Evolutionary conservation across 2,797 vertebrate genomes (phyloP), one percentile per base, ranked within the genome.

Genomic region (Gallinago stenura): DNA sequence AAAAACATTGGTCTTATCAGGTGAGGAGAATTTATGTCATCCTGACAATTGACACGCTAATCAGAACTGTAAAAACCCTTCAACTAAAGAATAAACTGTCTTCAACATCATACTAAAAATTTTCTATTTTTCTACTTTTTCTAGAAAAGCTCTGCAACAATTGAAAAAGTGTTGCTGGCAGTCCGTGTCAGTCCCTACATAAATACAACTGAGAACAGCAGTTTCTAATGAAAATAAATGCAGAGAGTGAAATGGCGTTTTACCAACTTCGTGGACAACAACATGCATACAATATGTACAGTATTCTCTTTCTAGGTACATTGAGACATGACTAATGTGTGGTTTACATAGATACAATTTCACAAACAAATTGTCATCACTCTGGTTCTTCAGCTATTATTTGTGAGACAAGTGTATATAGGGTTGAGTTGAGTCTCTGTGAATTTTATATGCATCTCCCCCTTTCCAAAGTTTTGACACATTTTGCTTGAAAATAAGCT

Each of bases 321-420:
- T 62, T 46, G 80, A 89, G 57, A 58, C 39, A 12, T n/a, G 53
- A 28, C 51, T 83, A 87, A 87, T 0, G 0, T 46, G 65, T 61
- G 39, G 79, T 93, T 95, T 68, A 71, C 50, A 57, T 15, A 76
- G 71, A 73, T 69, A 94, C 17, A 84, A 77, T 81, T 93, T 86
- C 91, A 88, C 79, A 93, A 19, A 50, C 30, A 87, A 88, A 92
- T 81, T 94, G 79, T 35, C 69, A 48, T 68, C 82, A 31, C 30
- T 65, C 58, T 65, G 70, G 41, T 43, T 90, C 66, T 68, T 77
- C 87, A 85, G 19, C 57, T 80, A 66, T 77, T 85, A 79, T 22
- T 88, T 28, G 35, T 20, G 31, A 66, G 68, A 80, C 12, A 62
- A 50, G 43, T 72, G 92, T 83, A 78, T 75, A 73, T 60, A 54